These are phyloP conservation scores for Clarias gariepinus DNA, from an alignment of 2,113 vertebrate species.

Conservation along the genomic window DNA sequence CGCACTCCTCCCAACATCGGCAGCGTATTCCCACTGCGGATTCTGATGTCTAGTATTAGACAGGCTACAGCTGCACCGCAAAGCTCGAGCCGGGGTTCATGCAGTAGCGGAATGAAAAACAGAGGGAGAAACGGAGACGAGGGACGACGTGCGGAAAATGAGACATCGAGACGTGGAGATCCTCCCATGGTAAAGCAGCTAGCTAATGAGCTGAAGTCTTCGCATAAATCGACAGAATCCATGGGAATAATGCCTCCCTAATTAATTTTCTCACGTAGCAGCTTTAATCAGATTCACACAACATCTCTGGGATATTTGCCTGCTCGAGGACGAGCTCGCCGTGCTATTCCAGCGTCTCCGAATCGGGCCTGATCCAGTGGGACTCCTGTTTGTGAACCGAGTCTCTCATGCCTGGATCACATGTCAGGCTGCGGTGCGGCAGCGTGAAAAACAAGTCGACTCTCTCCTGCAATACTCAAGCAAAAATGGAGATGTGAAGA, in stretches of 20 bases:
- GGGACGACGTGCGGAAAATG: not conserved
- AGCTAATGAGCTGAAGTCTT: slow-evolving; percentile 39
- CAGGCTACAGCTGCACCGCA: not conserved
- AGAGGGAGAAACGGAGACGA: not conserved
- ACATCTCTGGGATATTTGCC: slow-evolving; percentile 45
- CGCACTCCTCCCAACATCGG: slow-evolving; percentile 22
- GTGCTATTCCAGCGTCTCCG: slow-evolving; percentile 39
- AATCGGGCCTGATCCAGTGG: slow-evolving; percentile 48
- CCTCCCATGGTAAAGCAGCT: slow-evolving; percentile 1
- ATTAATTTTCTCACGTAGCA: slow-evolving; percentile 45
- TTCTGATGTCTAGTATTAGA: not conserved
- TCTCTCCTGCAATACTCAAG: slow-evolving; percentile 38
- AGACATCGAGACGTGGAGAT: not conserved
- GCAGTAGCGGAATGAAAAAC: slow-evolving; percentile 5
- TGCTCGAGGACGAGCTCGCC: slow-evolving; percentile 26
- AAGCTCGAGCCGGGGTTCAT: not conserved
- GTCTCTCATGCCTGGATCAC: slow-evolving; percentile 46
- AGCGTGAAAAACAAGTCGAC: slow-evolving; percentile 31
- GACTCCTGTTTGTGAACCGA: slow-evolving; percentile 43
- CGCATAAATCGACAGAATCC: slow-evolving; percentile 45
- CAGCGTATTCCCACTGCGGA: slow-evolving; percentile 12
- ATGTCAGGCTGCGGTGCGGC: slow-evolving; percentile 37
- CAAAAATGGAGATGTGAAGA: slow-evolving; percentile 29
- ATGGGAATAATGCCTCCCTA: slow-evolving; percentile 41
- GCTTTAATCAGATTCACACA: slow-evolving; percentile 51